Evolutionary conservation across 2,888 invertebrate species (phyloP), one percentile per base, ranked within the genome.

Genomic region (Diarsia dahlii): DNA sequence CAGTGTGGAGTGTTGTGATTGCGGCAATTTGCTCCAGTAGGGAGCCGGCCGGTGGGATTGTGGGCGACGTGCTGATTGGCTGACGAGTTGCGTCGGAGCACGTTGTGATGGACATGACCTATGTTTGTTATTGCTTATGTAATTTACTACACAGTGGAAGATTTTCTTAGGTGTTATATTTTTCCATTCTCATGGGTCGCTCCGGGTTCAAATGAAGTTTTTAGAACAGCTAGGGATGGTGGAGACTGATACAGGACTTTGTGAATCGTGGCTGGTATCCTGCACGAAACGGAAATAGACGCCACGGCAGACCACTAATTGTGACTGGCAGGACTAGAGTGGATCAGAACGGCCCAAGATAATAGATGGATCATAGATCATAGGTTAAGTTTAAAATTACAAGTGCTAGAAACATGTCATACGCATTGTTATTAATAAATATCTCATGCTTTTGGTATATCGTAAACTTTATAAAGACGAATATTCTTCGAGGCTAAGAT

Each of bases 1-100:
- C 56, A 65, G 52, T 60, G 71, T 52, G 50, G 70, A 81, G 82
- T 85, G 82, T 82, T 85, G 76, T 81, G 82, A 85, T 85, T 84
- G 82, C 46, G 45, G 66, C 67, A 81, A 82, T 82, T 82, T 74
- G 82, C 58, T 23, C 39, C 39, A 39, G 56, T 10, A n/a, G 68
- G 64, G 70, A 58, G 48, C 67, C 65, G n/a, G 58, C 20, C 23
- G n/a, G 8, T 39, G 48, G 63, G 56, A 75, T 67, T 71, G 66
- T 75, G 65, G 70, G 52, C 54, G 85, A 70, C 67, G 48, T n/a
- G 50, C 52, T 67, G 82, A 80, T 76, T 68, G 70, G 67, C 34
- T 70, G 46, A 50, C 58, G 6, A 64, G 56, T 23, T 67, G 46
- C 50, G 56, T n/a, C 39, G 20, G 46, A 62, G 56, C 62, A 60